Base-by-base conservation (phyloP, 2,888 invertebrate species). In the Cephus pulcher region DNA sequence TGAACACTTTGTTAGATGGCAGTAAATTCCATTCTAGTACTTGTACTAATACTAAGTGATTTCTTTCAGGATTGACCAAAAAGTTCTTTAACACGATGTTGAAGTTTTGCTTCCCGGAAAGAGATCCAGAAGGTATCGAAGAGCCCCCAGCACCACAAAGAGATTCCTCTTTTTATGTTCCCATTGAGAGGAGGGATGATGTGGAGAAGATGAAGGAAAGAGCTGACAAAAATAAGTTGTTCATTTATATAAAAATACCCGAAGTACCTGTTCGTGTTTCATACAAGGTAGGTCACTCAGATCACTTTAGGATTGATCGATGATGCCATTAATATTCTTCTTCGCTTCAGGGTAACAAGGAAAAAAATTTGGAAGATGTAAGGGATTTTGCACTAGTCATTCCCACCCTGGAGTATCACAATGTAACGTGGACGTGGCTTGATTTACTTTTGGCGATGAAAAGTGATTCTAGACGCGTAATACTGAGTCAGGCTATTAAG, bases 381-480 rank as follows among this genome's bases (percentile, higher is more conserved):
- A 95, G 98, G 74, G 98, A 99, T 90, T 96, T 99, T 88, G 97
- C 97, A 73, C 94, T 99, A 33, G 96, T 98, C 56, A 96, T 99
- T 91, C 99, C 99, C 0, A 98, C 98, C 0, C 93, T 99, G 82
- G 99, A 99, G 92, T 99, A 99, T 92, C 99, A 99, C 92, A 99
- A 99, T 92, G 97, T 98, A 77, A 99, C 99, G 4, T 99, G 99
- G 99, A 99, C 99, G 0, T 99, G 99, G 99, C 94, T 99, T 34
- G 99, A 99, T 92, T 93, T 99, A 85, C 93, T 99, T 82, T 93
- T 99, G 89, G 98, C 98, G 1, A 97, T 99, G 93, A 98, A 99
- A 92, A 97, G 96, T 85, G 98, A 98, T 85, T 98, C 97, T 77
- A 95, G 98, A 86, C 94, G 97, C 86, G 98, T 95, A 32, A 95